Conservation (phyloP, 2,888 invertebrate genomes). For the Linnaemya tessellans region DNA sequence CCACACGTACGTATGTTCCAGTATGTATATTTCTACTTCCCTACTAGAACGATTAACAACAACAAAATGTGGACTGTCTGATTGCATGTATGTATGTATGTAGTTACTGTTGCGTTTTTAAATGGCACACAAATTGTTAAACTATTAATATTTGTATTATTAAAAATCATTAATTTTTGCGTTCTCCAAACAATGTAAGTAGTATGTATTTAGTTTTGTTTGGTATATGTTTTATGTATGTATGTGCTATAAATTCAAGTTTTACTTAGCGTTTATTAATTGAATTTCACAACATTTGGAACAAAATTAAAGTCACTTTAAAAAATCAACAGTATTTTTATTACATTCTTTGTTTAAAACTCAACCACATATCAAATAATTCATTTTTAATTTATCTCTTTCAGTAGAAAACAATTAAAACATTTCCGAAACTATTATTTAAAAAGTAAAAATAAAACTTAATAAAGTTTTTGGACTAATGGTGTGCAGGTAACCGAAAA, state of each 20-base stretch:
- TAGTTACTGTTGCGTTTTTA: conserved; percentile 32
- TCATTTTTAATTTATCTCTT: not conserved
- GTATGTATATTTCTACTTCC: conserved; percentile 4
- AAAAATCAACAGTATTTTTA: not conserved
- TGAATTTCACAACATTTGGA: not conserved
- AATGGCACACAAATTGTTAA: conserved; percentile 13
- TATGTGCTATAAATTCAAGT: not conserved
- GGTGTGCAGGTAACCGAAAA: conserved; percentile 31
- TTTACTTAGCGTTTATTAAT: not conserved
- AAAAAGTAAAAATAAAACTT: not conserved
- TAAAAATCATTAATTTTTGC: conserved; percentile 6
- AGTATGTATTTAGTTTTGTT: not conserved
- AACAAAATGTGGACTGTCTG: conserved; percentile 32
- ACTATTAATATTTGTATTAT: not conserved
- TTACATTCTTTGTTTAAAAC: not conserved
- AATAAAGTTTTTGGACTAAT: conserved; percentile 13
- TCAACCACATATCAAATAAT: not conserved
- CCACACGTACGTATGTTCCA: not conserved
- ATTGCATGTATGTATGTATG: not conserved
- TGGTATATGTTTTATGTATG: not conserved
- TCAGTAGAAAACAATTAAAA: conserved; percentile 6
- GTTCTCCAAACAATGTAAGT: not conserved
- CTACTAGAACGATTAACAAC: conserved; percentile 30
- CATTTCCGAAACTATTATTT: not conserved
- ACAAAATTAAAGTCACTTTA: not conserved